Evolutionary conservation across 2,113 vertebrate species (phyloP).

Genomic region (Larimichthys crocea): DNA sequence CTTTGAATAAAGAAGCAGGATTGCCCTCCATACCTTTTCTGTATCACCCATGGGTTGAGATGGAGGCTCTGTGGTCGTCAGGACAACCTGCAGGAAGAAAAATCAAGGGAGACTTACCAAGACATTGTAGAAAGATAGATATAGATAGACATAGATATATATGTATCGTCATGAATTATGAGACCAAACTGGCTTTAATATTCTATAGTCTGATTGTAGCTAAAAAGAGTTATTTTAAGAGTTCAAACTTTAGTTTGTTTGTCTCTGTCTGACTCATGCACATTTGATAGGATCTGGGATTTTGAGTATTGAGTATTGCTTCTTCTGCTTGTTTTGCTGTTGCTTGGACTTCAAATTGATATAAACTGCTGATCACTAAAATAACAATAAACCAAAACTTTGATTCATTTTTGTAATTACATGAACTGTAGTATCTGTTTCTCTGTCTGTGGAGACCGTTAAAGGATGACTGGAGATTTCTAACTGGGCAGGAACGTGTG

Average conservation of each 20-base stretch:
- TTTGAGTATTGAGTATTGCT: not conserved
- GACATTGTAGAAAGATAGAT: not conserved
- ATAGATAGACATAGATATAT: too few relatives aligned
- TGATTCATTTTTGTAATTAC: not conserved
- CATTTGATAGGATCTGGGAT: too few relatives aligned
- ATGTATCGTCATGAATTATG: too few relatives aligned
- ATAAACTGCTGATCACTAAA: not conserved
- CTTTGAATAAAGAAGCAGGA: not conserved
- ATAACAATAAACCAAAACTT: not conserved
- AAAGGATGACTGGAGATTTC: slow-evolving; percentile 29
- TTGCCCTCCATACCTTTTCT: slow-evolving; percentile 50
- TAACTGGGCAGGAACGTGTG: slow-evolving; percentile 10
- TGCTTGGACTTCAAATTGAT: not conserved
- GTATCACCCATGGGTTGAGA: slow-evolving; percentile 9
- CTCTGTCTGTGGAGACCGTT: slow-evolving; percentile 17
- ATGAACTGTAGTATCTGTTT: slow-evolving; percentile 3
- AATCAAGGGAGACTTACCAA: not conserved
- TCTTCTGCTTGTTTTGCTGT: not conserved
- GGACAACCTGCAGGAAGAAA: not conserved
- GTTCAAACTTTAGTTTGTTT: too few relatives aligned
- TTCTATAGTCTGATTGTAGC: too few relatives aligned
- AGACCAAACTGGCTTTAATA: too few relatives aligned
- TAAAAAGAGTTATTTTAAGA: too few relatives aligned
- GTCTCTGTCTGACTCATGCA: not conserved
- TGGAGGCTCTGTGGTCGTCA: slow-evolving; percentile 31